Percentiles rank a stretch among this genome's conserved stretches.
Evolutionary conservation across 2,888 invertebrate genomes (phyloP).

Genomic region (Taenaris catops): DNA sequence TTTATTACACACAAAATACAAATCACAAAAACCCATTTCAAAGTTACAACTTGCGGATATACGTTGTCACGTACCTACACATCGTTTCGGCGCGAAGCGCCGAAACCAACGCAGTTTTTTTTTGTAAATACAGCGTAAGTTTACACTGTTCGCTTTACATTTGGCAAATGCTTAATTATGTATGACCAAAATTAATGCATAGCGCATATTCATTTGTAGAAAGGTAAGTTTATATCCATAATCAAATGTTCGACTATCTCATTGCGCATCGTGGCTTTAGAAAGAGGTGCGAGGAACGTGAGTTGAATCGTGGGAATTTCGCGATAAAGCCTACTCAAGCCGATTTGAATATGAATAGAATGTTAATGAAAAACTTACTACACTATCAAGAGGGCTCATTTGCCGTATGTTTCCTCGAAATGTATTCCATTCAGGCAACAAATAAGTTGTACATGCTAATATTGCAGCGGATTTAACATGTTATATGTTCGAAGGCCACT

Average conservation of each 20-base stretch:
- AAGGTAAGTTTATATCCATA: slow-evolving; percentile 28
- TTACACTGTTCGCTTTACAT: no score
- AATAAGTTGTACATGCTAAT: slow-evolving; percentile 3
- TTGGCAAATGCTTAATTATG: no score
- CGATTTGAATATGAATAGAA: slow-evolving; percentile 74
- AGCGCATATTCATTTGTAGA: no score
- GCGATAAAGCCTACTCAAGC: slow-evolving; percentile 62
- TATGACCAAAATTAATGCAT: no score
- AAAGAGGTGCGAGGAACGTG: slow-evolving; percentile 50
- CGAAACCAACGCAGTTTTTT: no score
- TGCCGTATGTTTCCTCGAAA: slow-evolving; percentile 37
- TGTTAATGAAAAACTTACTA: slow-evolving; percentile 67
- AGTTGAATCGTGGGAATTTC: slow-evolving; percentile 44
- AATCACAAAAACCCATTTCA: no score
- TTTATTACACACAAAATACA: no score
- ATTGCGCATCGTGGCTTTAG: slow-evolving; percentile 42
- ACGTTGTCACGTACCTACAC: no score
- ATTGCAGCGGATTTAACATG: neutral
- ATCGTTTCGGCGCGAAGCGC: no score
- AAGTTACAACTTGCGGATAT: no score
- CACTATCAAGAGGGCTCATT: slow-evolving; percentile 34
- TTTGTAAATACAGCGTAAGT: no score
- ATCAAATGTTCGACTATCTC: slow-evolving; percentile 56
- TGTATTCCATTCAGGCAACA: slow-evolving; percentile 1
- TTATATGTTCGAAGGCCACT: no score